These are phyloP conservation scores for Prosopocoilus inquinatus DNA, from an alignment of 2,888 invertebrate genomes.

Conservation along the genomic window DNA sequence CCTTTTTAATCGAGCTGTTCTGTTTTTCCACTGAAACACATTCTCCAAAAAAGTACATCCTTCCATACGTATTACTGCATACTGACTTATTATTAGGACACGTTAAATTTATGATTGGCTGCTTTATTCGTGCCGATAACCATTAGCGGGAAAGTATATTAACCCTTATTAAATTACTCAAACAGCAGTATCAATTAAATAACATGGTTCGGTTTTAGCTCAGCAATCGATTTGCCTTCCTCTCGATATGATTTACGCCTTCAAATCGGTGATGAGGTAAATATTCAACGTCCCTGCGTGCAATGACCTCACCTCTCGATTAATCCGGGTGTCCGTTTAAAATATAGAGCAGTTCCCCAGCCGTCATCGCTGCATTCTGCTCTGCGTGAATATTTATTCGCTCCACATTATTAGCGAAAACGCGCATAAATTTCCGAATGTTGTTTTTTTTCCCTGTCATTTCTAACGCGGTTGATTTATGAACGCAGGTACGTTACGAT, in stretches of 20 bases:
- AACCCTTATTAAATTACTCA: constrained; percentile 21
- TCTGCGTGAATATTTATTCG: constrained; percentile 17
- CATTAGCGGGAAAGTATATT: constrained; percentile 11
- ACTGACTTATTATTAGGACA: no score
- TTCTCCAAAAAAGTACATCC: no score
- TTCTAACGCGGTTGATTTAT: no score
- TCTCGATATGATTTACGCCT: constrained; percentile 24
- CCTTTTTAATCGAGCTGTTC: no score
- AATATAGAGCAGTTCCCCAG: constrained; percentile 25
- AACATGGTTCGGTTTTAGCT: constrained; percentile 14
- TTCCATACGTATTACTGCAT: no score
- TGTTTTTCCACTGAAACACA: no score
- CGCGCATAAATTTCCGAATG: not conserved
- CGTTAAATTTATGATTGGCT: no score
- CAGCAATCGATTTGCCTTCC: no score
- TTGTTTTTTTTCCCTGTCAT: no score
- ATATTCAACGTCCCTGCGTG: constrained; percentile 23
- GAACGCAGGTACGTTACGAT: no score
- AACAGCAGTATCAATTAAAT: constrained; percentile 22
- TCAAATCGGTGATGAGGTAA: constrained; percentile 25
- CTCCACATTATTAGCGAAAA: not conserved
- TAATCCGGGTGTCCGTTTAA: constrained; percentile 27
- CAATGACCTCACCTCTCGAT: constrained; percentile 27
- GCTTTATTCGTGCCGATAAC: no score
- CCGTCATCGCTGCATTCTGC: constrained; percentile 18